A percentile compares a stretch with the other conserved stretches of the same genome.
These are phyloP conservation scores for Artemisiospiza belli DNA, from an alignment of 2,113 vertebrate species.

Conservation along the genomic window DNA sequence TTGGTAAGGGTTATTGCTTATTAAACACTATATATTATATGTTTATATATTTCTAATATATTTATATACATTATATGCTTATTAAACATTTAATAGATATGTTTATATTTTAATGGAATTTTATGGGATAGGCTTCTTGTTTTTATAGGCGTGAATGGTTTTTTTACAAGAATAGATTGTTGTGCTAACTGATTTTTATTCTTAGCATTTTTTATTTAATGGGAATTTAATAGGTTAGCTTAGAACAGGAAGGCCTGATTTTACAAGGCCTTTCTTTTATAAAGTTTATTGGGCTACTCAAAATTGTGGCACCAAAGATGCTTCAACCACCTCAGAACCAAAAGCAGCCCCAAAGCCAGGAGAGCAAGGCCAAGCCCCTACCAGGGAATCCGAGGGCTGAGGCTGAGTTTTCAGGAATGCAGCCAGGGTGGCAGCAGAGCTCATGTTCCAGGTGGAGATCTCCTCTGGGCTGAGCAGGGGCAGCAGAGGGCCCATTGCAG, in stretches of 20 bases:
- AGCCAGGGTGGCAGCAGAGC: slow-evolving; percentile 30
- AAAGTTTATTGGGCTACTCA: not conserved
- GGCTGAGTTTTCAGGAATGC: not conserved
- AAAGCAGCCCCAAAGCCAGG: not conserved
- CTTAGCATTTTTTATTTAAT: no score
- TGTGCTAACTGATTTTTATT: not conserved
- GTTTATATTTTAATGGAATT: no score
- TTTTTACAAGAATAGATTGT: not conserved
- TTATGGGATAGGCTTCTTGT: not conserved
- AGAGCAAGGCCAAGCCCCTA: not conserved
- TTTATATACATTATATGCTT: not conserved
- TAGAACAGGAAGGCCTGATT: not conserved
- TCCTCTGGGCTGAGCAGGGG: not conserved
- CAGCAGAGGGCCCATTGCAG: not conserved
- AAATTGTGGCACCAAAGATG: accelerated
- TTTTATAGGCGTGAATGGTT: not conserved
- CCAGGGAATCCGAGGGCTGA: accelerated
- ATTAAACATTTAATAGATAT: not conserved
- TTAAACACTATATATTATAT: not conserved
- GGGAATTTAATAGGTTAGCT: not conserved
- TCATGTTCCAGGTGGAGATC: slow-evolving; percentile 56
- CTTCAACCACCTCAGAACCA: not conserved
- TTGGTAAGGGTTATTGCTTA: not conserved
- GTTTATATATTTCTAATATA: not conserved
- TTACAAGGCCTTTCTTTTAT: not conserved